Percentiles rank a stretch among this genome's conserved stretches.
These are phyloP conservation scores for Tauraco erythrolophus DNA, from an alignment of 2,113 vertebrate species.

Conservation along the genomic window DNA sequence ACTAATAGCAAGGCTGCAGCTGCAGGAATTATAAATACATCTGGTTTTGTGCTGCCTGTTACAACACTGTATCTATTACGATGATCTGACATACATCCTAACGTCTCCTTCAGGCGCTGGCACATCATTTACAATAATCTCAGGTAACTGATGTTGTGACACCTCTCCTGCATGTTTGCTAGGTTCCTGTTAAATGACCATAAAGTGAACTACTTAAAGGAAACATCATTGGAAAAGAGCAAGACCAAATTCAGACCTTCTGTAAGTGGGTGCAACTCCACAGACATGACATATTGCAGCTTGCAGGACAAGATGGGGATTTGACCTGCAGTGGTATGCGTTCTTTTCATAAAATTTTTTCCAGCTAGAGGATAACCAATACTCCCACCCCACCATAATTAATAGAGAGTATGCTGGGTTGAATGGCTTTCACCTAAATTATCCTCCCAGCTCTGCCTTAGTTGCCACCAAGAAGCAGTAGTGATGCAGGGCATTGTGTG, in stretches of 20 bases:
- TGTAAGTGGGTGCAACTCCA: background rate
- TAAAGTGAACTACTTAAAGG: slow-evolving; percentile 50
- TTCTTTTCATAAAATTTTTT: slow-evolving; percentile 26
- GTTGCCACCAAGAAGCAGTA: background rate
- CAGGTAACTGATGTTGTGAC: slow-evolving; percentile 73
- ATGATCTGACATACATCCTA: slow-evolving; percentile 72
- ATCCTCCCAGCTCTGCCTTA: background rate
- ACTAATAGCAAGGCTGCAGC: slow-evolving; percentile 75
- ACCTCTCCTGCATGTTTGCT: slow-evolving; percentile 25
- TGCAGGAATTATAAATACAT: slow-evolving; percentile 78
- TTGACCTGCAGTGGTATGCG: background rate
- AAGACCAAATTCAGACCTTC: slow-evolving; percentile 53
- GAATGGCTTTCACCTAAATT: background rate
- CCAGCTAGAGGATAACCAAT: background rate
- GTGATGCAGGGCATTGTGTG: background rate
- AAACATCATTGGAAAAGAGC: slow-evolving; percentile 27
- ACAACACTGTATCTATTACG: slow-evolving; percentile 75
- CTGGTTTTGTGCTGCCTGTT: slow-evolving; percentile 73
- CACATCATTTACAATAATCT: slow-evolving; percentile 71
- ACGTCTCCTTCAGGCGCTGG: slow-evolving; percentile 74
- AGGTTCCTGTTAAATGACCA: slow-evolving; percentile 49
- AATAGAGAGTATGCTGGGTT: background rate
- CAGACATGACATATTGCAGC: background rate
- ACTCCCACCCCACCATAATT: background rate
- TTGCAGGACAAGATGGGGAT: background rate